phyloP scores from a whole-genome alignment of 1,140 invertebrate species.

The Camponotus vicinus region DNA sequence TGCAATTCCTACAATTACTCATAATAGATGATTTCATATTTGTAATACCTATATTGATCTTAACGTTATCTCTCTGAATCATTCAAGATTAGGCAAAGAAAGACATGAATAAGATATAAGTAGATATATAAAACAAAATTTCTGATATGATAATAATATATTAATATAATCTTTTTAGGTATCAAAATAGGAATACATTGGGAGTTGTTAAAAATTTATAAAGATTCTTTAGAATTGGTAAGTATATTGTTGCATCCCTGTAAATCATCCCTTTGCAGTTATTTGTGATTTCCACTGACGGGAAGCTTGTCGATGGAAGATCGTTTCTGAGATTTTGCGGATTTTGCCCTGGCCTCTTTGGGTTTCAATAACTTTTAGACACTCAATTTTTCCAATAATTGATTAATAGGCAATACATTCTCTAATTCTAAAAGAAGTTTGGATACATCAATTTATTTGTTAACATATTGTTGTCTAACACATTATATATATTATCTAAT shows the following conservation, averaged over 20 bases:
- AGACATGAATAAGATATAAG: constrained; percentile 19
- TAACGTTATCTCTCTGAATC: constrained; percentile 39
- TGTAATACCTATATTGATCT: background rate
- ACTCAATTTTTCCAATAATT: no score
- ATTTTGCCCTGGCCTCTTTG: no score
- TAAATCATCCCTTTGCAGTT: no score
- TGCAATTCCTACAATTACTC: background rate
- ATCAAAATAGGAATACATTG: background rate
- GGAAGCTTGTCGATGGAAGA: no score
- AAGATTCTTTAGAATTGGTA: constrained; percentile 8
- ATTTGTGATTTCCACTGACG: no score
- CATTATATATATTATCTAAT: no score
- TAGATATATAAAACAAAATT: background rate
- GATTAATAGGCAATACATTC: no score
- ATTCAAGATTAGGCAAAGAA: constrained; percentile 25
- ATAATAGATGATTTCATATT: constrained; percentile 16
- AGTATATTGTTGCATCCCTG: background rate
- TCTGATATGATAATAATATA: background rate
- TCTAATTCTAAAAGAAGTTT: no score
- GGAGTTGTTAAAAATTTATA: background rate
- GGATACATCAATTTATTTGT: no score
- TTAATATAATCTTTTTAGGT: constrained; percentile 46
- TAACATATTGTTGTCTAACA: no score
- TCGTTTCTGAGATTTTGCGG: no score
- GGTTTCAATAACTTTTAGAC: no score